Percentiles rank a stretch among this genome's conserved stretches.
phyloP scores from a whole-genome alignment of 92 coral and sea anemone species.

The Umimayanthus kanabou region DNA sequence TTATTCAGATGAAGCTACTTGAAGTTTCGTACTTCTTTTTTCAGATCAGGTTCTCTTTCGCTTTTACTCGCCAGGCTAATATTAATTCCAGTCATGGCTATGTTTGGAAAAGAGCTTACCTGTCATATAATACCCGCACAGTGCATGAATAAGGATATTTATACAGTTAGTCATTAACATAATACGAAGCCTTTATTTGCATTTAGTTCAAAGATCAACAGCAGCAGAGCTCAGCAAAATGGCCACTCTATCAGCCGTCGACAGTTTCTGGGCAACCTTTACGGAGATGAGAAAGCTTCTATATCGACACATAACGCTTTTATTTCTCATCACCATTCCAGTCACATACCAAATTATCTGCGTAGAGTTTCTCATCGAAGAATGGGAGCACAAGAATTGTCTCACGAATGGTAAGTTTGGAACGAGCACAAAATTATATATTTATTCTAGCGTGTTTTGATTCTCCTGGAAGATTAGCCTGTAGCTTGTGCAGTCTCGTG shows the following conservation, averaged over 20 bases:
- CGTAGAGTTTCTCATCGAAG: slow-evolving; percentile 68
- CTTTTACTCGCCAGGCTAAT: neutral
- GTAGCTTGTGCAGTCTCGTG: too few relatives aligned
- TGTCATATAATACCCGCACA: neutral
- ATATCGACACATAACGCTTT: slow-evolving; percentile 56
- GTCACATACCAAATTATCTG: slow-evolving; percentile 71
- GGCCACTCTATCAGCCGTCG: slow-evolving; percentile 59
- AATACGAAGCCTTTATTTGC: slow-evolving; percentile 26
- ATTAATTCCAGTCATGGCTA: neutral
- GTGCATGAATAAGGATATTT: too few relatives aligned
- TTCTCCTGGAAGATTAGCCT: neutral
- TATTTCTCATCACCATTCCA: slow-evolving; percentile 62
- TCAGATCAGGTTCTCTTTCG: neutral
- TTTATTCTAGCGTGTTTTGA: neutral
- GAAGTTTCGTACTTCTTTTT: neutral
- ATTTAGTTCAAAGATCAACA: slow-evolving; percentile 19
- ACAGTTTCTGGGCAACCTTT: slow-evolving; percentile 74
- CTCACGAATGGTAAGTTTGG: slow-evolving; percentile 57
- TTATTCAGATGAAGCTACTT: too few relatives aligned
- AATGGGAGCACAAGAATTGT: slow-evolving; percentile 50
- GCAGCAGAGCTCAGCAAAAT: slow-evolving; percentile 25
- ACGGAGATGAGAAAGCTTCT: slow-evolving; percentile 52
- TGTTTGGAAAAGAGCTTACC: neutral
- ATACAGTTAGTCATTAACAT: slow-evolving; percentile 36
- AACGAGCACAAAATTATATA: too few relatives aligned